Base-by-base conservation (phyloP, 2,888 invertebrate genomes). In the Ceramica pisi region DNA sequence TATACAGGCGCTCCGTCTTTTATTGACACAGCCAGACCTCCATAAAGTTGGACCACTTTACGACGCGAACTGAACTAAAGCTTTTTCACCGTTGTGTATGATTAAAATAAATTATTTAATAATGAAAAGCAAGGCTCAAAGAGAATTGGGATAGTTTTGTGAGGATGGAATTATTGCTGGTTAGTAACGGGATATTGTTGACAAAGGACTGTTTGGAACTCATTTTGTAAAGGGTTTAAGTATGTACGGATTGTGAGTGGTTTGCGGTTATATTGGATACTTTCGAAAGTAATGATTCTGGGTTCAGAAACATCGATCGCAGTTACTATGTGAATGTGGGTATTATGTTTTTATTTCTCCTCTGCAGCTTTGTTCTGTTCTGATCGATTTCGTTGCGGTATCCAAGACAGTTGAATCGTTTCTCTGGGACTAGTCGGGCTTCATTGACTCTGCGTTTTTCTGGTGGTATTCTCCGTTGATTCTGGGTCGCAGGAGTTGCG, bases 11-110 rank as follows among this genome's bases (percentile, higher is more conserved):
- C 78, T 83, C 73, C 79, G 61, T 68, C 81, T 87, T 92, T 92
- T 91, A 91, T 91, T 87, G 88, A 81, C 81, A 72, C 70, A 66
- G 70, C 67, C 75, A 82, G 88, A 87, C 90, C 90, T 83, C 91
- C 82, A 90, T 93, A 93, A 93, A 93, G 89, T 82, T 84, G 48
- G 70, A 71, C 69, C 85, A 82, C 89, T 91, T 93, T 92, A 93
- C 90, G 91, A 88, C 78, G 72, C 56, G 76, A 82, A 78, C 60
- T 61, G 66, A 74, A 80, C 80, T 79, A 77, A 73, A 83, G 83
- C 78, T 86, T 88, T 85, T 87, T 86, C 82, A 74, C 80, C 78
- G 83, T 86, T 83, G 78, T 82, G 82, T 87, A 86, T 85, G 87
- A 89, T 89, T 89, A 87, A 87, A 88, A 84, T 76, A 84, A 84